Evolutionary conservation across 1,140 invertebrate species (phyloP).

Genomic region (Drosophila setifemur): DNA sequence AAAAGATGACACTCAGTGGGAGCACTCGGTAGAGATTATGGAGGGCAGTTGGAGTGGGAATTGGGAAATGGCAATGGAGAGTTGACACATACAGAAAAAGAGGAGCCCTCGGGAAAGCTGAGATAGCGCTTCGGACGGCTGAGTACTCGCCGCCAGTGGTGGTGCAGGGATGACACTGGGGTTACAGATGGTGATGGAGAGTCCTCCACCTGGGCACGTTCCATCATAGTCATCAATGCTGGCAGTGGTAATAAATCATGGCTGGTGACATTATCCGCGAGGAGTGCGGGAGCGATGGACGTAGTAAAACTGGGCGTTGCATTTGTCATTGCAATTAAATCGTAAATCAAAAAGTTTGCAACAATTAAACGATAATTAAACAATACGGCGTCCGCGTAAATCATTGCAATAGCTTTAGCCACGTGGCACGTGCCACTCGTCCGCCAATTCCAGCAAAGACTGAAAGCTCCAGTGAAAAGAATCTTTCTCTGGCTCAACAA

Average conservation of each 20-base stretch:
- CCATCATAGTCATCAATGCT: slow-evolving; percentile 69
- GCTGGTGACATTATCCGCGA: slow-evolving; percentile 16
- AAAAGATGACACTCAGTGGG: slow-evolving; percentile 26
- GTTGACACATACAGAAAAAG: slow-evolving; percentile 70
- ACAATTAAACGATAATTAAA: slow-evolving; percentile 81
- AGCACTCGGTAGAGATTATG: background rate
- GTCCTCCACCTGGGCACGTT: slow-evolving; percentile 41
- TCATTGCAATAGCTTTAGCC: slow-evolving; percentile 39
- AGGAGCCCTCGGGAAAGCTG: slow-evolving; percentile 82
- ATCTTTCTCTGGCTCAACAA: slow-evolving; percentile 26
- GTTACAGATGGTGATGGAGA: background rate
- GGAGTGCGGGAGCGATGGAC: background rate
- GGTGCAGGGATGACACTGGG: slow-evolving; percentile 17
- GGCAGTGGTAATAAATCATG: slow-evolving; percentile 59
- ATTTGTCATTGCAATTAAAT: slow-evolving; percentile 76
- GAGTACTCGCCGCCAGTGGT: slow-evolving; percentile 38
- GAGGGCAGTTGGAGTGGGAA: background rate
- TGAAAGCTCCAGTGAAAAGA: slow-evolving; percentile 16
- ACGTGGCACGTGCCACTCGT: slow-evolving; percentile 31
- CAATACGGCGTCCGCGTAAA: slow-evolving; percentile 66
- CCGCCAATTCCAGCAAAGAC: slow-evolving; percentile 29
- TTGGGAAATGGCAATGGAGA: background rate
- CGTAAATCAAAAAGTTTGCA: slow-evolving; percentile 79
- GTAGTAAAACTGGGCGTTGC: slow-evolving; percentile 22
- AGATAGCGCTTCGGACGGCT: slow-evolving; percentile 78